Conservation (phyloP, 1,140 invertebrate genomes). For the Episyrphus balteatus region DNA sequence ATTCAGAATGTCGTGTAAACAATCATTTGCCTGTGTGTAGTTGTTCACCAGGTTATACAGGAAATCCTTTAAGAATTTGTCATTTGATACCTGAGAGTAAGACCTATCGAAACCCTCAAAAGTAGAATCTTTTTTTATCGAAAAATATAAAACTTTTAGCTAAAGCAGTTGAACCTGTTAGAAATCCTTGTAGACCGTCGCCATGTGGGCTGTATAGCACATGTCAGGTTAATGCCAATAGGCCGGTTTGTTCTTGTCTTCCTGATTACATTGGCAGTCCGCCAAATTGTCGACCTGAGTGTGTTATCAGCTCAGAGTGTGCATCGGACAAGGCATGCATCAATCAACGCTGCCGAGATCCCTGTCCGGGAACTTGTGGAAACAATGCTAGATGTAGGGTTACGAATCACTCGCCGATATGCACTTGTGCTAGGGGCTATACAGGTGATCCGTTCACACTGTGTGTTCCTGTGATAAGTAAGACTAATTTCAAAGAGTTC, state of each 20-base stretch:
- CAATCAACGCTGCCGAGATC: constrained; percentile 65
- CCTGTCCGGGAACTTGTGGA: constrained; percentile 71
- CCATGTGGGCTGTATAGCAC: constrained; percentile 73
- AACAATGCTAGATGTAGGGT: constrained; percentile 70
- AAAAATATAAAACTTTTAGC: not conserved
- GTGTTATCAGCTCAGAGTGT: constrained; percentile 71
- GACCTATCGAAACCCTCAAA: constrained; percentile 10
- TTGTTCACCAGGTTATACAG: constrained; percentile 61
- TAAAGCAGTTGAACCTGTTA: constrained; percentile 5
- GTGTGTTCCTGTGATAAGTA: constrained; percentile 31
- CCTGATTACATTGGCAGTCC: constrained; percentile 65
- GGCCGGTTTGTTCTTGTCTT: constrained; percentile 70
- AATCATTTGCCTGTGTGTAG: constrained; percentile 73
- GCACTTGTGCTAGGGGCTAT: constrained; percentile 61
- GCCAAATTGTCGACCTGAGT: constrained; percentile 69
- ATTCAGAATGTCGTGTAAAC: constrained; percentile 68
- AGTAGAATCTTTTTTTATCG: not conserved
- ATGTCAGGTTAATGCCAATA: constrained; percentile 57
- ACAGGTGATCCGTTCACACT: constrained; percentile 67
- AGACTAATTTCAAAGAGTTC: constrained; percentile 4
- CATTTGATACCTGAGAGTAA: constrained; percentile 52
- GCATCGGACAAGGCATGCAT: constrained; percentile 64
- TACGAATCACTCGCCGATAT: constrained; percentile 73
- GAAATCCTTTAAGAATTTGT: constrained; percentile 64
- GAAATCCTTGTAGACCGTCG: constrained; percentile 64